Evolutionary conservation across 53 echinoderm and acorn worm genomes (phyloP).

Genomic region (Stichopus horrens): DNA sequence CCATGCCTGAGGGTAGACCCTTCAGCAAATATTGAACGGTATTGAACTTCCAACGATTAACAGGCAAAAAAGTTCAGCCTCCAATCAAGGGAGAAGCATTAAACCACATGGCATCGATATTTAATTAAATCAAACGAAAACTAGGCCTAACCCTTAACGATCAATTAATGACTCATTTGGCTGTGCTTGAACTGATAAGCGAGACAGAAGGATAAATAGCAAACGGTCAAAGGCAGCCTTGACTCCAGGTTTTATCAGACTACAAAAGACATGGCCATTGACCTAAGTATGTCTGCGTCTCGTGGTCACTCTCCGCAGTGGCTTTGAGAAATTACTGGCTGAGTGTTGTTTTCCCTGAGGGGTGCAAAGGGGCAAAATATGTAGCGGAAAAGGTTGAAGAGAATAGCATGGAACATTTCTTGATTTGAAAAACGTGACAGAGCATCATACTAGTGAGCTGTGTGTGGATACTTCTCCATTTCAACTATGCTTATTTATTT

Average conservation of each 20-base stretch:
- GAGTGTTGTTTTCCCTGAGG: background rate
- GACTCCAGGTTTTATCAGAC: constrained; percentile 15
- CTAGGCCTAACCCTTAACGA: constrained; percentile 22
- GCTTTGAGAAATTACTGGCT: background rate
- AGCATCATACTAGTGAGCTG: background rate
- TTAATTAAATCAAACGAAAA: constrained; percentile 15
- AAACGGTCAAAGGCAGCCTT: constrained; percentile 20
- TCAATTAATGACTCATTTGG: constrained; percentile 45
- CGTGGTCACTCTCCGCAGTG: background rate
- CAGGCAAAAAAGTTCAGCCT: background rate
- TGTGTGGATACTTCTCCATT: no score
- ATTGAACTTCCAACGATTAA: background rate
- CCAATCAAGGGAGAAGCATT: constrained; percentile 2
- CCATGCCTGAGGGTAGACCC: background rate
- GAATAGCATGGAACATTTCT: background rate
- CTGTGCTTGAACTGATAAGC: constrained; percentile 14
- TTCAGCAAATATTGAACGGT: background rate
- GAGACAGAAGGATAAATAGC: constrained; percentile 11
- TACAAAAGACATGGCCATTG: constrained; percentile 29
- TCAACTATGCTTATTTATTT: no score
- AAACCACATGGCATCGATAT: constrained; percentile 24
- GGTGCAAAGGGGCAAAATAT: background rate
- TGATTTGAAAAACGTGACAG: background rate
- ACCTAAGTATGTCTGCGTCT: constrained; percentile 1
- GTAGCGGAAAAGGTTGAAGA: background rate